Base-by-base conservation (phyloP, 1,140 invertebrate species). In the Choristoneura fumiferana region DNA sequence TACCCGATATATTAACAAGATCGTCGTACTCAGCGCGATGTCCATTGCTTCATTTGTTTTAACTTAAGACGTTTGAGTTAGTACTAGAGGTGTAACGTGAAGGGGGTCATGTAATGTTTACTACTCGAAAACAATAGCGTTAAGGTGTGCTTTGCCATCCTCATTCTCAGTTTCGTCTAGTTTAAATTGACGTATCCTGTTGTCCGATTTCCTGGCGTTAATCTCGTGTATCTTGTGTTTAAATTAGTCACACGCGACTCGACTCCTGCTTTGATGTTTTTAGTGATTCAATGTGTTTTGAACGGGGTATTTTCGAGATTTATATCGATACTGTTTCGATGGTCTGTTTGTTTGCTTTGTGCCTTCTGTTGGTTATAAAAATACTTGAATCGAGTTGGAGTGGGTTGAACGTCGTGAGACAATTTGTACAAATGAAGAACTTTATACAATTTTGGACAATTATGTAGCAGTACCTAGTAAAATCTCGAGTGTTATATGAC, bases 111-210 rank as follows among this genome's bases (percentile, higher is more conserved):
- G 15, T 10, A 37, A 60, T 13, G 45, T 49, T 18, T 12, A 60
- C 61, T 10, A n/a, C 14, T 43, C 15, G 33, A 62, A 54, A 63
- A 67, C 67, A 79, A 71, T 64, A 71, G 64, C 37, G 43, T 35
- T 22, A 67, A 66, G 65, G 56, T 65, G 63, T 34, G 57, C 52
- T 56, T 64, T 63, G 43, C 17, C 8, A 38, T 70, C 54, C 17
- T 55, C 60, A 58, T 67, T 67, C 62, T 69, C 65, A 69, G 63
- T 77, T 82, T 80, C 69, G 66, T 71, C 65, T 79, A 76, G 71
- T 77, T 78, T 77, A 74, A 87, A 84, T 76, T 84, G 81, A 87
- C 76, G 74, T 76, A 83, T 85, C 80, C 81, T 85, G 80, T 82
- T 71, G 71, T 76, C 71, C 70, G 74, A 78, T 81, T 81, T 84